phyloP scores from a whole-genome alignment of 2,113 vertebrate species.

The Lamprologus callipterus region DNA sequence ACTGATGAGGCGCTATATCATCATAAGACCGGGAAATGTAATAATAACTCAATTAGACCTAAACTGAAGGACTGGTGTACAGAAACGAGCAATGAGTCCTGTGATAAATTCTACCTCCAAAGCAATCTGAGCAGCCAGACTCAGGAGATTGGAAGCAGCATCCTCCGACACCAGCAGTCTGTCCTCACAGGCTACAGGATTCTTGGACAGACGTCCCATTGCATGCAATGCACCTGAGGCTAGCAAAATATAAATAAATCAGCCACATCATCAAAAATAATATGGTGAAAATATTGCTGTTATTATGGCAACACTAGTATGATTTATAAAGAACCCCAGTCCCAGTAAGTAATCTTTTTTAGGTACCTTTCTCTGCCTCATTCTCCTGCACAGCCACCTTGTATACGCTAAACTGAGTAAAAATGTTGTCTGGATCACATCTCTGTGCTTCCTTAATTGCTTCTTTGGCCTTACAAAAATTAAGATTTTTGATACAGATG shows the following conservation, averaged over 20 bases:
- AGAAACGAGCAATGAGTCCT: background rate
- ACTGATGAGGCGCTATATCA: background rate
- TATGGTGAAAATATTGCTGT: background rate
- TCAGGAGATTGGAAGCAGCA: slow-evolving; percentile 71
- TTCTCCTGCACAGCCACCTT: slow-evolving; percentile 82
- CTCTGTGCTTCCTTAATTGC: slow-evolving; percentile 78
- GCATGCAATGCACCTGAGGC: slow-evolving; percentile 72
- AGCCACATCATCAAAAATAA: background rate
- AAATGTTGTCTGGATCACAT: slow-evolving; percentile 79
- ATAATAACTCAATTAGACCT: background rate
- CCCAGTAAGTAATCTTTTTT: background rate
- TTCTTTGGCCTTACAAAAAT: slow-evolving; percentile 79
- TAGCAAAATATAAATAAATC: slow-evolving; percentile 49
- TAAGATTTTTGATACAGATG: background rate
- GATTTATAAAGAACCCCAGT: background rate
- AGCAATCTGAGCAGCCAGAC: slow-evolving; percentile 83
- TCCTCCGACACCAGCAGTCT: slow-evolving; percentile 50
- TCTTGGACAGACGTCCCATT: slow-evolving; percentile 66
- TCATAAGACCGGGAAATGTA: background rate
- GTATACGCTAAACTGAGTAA: slow-evolving; percentile 84
- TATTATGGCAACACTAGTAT: background rate
- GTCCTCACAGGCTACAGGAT: slow-evolving; percentile 37
- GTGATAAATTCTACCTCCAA: slow-evolving; percentile 75
- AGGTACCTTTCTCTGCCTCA: slow-evolving; percentile 72
- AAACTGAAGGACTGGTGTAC: background rate